Percentiles rank a stretch among this genome's conserved stretches.
phyloP scores from a whole-genome alignment of 2,113 vertebrate genomes.

The Eublepharis macularius region DNA sequence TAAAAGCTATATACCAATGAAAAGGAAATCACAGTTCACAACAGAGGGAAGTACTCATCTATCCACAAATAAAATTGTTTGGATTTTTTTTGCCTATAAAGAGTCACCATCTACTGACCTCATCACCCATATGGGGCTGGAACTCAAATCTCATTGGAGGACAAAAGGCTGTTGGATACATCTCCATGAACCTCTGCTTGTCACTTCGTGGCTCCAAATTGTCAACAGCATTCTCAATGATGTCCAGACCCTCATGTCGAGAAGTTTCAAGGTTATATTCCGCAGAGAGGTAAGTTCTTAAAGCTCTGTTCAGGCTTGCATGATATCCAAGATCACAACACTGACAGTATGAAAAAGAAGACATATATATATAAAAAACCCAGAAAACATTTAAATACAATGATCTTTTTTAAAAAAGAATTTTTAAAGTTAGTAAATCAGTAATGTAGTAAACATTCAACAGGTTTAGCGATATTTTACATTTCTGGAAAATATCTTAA shows the following conservation, averaged over 20 bases:
- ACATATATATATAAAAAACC: slow-evolving; percentile 37
- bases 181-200: slow-evolving; percentile 98
- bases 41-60: background rate
- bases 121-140: slow-evolving; percentile 97
- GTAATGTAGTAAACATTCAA: slow-evolving; percentile 8
- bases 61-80: background rate
- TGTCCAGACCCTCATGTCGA: slow-evolving; percentile 97
- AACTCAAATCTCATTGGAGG: slow-evolving; percentile 96
- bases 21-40: slow-evolving; percentile 23
- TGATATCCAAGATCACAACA: slow-evolving; percentile 98
- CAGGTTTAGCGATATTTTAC: slow-evolving; percentile 5
- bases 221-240: slow-evolving; percentile 98
- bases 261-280: slow-evolving; percentile 98
- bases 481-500: background rate
- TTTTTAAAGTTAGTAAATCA: background rate
- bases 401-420: background rate
- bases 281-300: slow-evolving; percentile 96
- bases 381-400: slow-evolving; percentile 12
- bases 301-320: slow-evolving; percentile 92
- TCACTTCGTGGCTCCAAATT: slow-evolving; percentile 94
- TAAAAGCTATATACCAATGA: slow-evolving; percentile 27
- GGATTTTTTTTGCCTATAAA: background rate
- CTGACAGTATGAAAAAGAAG: slow-evolving; percentile 67
- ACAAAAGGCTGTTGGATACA: slow-evolving; percentile 95
- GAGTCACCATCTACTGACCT: slow-evolving; percentile 79